phyloP scores from a whole-genome alignment of 2,113 vertebrate species.

The Procavia capensis region DNA sequence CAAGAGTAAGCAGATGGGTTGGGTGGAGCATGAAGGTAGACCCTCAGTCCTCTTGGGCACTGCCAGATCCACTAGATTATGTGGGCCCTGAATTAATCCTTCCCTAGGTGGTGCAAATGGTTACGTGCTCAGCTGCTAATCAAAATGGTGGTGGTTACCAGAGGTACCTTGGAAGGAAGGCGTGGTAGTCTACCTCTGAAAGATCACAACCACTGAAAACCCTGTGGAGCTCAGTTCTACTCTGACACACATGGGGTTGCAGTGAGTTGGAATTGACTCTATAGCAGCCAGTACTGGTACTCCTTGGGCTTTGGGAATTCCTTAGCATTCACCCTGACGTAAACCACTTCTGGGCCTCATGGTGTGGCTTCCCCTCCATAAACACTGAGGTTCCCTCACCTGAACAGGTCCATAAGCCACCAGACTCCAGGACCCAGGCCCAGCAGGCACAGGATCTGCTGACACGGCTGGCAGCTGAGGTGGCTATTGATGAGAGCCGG shows the following conservation, averaged over 20 bases:
- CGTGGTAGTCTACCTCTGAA: neutral
- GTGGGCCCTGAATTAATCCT: neutral
- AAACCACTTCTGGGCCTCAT: neutral
- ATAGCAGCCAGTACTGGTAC: neutral
- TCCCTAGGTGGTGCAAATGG: neutral
- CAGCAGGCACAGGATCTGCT: constrained; percentile 94
- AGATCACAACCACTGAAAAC: neutral
- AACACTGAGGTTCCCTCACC: constrained; percentile 46
- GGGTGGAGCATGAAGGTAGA: constrained; percentile 26
- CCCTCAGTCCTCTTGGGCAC: neutral
- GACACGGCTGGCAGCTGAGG: constrained; percentile 92
- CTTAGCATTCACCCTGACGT: neutral
- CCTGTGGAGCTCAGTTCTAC: neutral
- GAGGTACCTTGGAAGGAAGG: neutral
- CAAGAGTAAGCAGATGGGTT: neutral
- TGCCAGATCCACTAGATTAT: neutral
- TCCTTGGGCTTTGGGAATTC: constrained; percentile 26
- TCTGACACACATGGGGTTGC: neutral
- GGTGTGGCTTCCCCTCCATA: neutral
- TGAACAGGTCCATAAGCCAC: constrained; percentile 89
- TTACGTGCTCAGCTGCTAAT: neutral
- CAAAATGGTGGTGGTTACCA: neutral
- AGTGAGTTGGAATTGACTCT: neutral
- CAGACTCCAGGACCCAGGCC: constrained; percentile 90
- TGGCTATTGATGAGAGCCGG: constrained; percentile 90